Conservation (phyloP, 2,113 vertebrate species). For the Poecilia latipinna region DNA sequence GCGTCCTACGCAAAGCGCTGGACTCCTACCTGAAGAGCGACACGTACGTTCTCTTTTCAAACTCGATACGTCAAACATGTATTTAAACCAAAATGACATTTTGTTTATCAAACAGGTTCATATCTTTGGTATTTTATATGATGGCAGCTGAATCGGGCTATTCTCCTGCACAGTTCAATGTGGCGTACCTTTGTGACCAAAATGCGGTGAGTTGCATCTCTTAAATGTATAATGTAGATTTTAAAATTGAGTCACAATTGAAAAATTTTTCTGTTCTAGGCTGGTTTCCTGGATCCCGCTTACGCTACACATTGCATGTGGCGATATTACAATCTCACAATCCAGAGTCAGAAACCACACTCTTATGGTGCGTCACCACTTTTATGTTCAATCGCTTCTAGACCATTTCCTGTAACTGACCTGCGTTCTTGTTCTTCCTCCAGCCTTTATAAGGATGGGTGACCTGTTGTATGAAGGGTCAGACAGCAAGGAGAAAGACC, state of each 20-base stretch:
- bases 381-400: neutral
- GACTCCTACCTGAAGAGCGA: conserved; percentile 77
- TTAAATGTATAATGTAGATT: neutral
- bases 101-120: conserved; percentile 64
- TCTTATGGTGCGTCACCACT: conserved; percentile 70
- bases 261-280: conserved; percentile 42
- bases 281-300: conserved; percentile 61
- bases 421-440: neutral
- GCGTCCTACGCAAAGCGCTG: conserved; percentile 75
- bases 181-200: conserved; percentile 80
- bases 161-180: conserved; percentile 80
- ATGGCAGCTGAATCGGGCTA: conserved; percentile 81
- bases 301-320: conserved; percentile 70
- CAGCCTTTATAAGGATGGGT: conserved; percentile 82
- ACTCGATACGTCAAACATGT: neutral
- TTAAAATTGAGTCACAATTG: neutral
- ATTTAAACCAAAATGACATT: neutral
- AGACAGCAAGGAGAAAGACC: conserved; percentile 48
- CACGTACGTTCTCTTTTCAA: conserved; percentile 62
- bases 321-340: conserved; percentile 81
- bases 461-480: conserved; percentile 75
- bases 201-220: conserved; percentile 71
- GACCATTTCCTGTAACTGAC: neutral
- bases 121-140: conserved; percentile 77
- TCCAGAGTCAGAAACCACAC: conserved; percentile 69